Conservation (phyloP, 1,140 invertebrate genomes). For the Drosophila ogumai region DNA sequence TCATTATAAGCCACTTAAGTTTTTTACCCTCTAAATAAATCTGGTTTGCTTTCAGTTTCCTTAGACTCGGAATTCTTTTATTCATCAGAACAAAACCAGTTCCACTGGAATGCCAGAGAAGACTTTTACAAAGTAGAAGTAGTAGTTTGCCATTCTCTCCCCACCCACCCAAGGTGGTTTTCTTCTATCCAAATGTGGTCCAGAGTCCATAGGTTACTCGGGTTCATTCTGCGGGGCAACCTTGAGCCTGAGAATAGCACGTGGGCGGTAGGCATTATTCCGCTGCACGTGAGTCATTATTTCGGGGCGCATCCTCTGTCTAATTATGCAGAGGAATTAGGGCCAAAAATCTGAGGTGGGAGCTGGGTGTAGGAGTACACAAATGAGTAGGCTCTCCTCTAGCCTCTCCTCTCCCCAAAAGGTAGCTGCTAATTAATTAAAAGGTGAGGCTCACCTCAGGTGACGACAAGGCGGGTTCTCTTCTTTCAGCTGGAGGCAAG, state of each 20-base stretch:
- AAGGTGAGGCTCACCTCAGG: conserved; percentile 42
- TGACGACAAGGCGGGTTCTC: conserved; percentile 41
- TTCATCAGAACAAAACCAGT: conserved; percentile 34
- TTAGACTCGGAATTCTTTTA: conserved; percentile 16
- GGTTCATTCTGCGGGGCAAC: conserved; percentile 44
- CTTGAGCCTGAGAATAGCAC: conserved; percentile 49
- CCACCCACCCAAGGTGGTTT: conserved; percentile 6
- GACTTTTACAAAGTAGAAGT: conserved; percentile 12
- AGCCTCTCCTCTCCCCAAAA: background rate
- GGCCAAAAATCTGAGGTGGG: conserved; percentile 13
- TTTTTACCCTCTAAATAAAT: conserved; percentile 12
- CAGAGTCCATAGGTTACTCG: conserved; percentile 45
- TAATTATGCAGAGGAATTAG: conserved; percentile 42
- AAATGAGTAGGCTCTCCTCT: conserved; percentile 26
- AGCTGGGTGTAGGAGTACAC: conserved; percentile 22
- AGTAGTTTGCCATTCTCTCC: conserved; percentile 5
- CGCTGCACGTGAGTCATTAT: conserved; percentile 47
- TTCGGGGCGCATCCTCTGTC: conserved; percentile 43
- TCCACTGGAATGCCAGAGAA: conserved; percentile 24
- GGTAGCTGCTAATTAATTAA: conserved; percentile 47
- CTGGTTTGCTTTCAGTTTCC: conserved; percentile 32
- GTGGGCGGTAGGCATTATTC: conserved; percentile 25
- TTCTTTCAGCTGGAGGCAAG: conserved; percentile 31
- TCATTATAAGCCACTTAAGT: conserved; percentile 12
- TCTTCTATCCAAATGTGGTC: conserved; percentile 29